Base-by-base conservation (phyloP, 1,140 invertebrate genomes). In the Drosophila lacteicornis region DNA sequence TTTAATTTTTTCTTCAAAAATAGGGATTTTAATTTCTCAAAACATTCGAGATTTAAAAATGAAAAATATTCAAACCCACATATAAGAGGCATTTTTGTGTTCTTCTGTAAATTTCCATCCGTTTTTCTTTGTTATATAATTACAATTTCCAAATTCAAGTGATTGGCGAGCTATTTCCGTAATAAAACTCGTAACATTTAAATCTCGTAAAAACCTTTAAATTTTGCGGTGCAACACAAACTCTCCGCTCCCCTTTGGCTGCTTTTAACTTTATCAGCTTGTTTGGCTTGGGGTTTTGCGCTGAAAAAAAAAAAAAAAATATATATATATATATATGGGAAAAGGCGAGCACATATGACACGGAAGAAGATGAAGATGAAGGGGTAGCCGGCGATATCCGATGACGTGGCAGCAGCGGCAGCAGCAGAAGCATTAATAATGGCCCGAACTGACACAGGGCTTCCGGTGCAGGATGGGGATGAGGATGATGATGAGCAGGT, bases 251-350 rank as follows among this genome's bases (percentile, higher is more conserved):
- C 59, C 55, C 17, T 53, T 49, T 65, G 75, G 59, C 82, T 80
- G 84, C 84, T 83, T 78, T 86, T 77, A 83, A 86, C 83, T 86
- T 88, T 86, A 86, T 86, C 83, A 88, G 78, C 77, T 70, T 80
- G 81, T 83, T 84, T 80, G 82, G 66, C 60, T 73, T 73, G 67
- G 45, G 67, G 67, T 68, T 69, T 69, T 67, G 33, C 30, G 59
- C 73, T 49, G 33, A 27, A 38, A 47, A 57, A 56, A 55, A 27
- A 43, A 74, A 6, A 22, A 63, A 50, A 38, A 27, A 58, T 22
- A 38, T 43, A 53, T 58, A 65, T 50, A 58, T 45, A 76, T 59
- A 57, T 38, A 46, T 63, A 58, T 66, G 51, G 38, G 30, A 66
- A 49, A 43, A 43, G 47, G 73, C 74, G 30, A 42, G 36, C 61